These are phyloP conservation scores for Chrysemys picta DNA, from an alignment of 2,113 vertebrate genomes.

Conservation along the genomic window DNA sequence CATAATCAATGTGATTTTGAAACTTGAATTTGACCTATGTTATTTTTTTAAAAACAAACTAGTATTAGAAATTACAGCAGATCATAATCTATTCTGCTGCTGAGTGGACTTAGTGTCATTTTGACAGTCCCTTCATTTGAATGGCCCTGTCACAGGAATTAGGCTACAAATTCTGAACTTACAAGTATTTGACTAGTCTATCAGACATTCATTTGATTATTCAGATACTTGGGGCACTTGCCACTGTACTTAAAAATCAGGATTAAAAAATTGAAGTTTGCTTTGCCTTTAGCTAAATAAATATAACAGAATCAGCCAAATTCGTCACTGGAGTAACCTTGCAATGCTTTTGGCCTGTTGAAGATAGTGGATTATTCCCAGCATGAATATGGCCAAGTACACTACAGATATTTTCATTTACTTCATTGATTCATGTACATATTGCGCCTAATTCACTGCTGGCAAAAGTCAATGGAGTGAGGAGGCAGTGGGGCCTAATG, in stretches of 20 bases:
- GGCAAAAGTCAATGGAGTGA: neutral
- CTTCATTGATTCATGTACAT: neutral
- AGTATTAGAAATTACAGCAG: neutral
- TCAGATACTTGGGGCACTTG: neutral
- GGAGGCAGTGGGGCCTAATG: rapidly evolving
- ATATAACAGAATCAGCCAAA: neutral
- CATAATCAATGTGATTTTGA: neutral
- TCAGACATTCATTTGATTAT: neutral
- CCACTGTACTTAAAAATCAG: neutral
- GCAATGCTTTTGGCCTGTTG: neutral
- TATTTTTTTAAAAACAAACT: neutral
- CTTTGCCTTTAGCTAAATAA: neutral
- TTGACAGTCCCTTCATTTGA: neutral
- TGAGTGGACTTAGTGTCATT: neutral
- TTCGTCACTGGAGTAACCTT: neutral
- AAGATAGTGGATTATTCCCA: neutral
- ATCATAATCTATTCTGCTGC: neutral
- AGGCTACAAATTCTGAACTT: neutral
- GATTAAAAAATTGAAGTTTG: neutral
- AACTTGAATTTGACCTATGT: neutral
- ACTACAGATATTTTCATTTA: rapidly evolving
- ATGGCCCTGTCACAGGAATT: neutral
- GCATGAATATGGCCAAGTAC: neutral
- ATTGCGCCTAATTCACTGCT: neutral
- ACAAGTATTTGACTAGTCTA: neutral